Percentiles rank a stretch among this genome's conserved stretches.
phyloP scores from a whole-genome alignment of 1,140 invertebrate genomes.

The Limonius californicus region DNA sequence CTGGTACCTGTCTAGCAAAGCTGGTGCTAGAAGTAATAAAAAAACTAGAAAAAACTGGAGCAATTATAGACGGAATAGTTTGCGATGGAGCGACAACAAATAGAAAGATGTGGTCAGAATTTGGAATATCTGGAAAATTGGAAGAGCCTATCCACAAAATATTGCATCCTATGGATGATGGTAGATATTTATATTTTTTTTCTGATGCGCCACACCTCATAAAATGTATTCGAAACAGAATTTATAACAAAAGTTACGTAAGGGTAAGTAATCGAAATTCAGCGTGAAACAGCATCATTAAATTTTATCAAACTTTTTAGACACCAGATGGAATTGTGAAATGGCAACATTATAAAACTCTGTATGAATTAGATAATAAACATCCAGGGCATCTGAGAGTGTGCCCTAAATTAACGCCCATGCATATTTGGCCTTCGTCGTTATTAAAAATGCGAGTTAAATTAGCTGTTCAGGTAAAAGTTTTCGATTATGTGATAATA shows the following conservation, averaged over 20 bases:
- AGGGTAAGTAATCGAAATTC: not conserved
- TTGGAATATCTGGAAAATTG: not conserved
- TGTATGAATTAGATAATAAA: not conserved
- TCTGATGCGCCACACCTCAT: too few relatives aligned
- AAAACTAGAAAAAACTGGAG: not conserved
- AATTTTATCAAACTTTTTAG: not conserved
- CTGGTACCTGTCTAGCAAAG: not conserved
- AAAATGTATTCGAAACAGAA: not conserved
- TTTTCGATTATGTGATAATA: conserved; percentile 21
- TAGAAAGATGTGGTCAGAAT: not conserved
- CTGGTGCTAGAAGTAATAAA: not conserved
- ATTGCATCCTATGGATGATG: not conserved
- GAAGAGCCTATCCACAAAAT: not conserved
- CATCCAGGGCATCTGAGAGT: not conserved
- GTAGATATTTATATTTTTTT: not conserved
- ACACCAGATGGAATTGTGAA: not conserved
- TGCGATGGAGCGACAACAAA: not conserved
- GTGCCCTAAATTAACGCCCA: not conserved
- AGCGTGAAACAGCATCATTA: not conserved
- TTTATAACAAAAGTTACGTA: not conserved
- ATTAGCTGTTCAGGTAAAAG: not conserved
- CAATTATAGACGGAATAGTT: not conserved
- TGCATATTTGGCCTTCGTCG: not conserved
- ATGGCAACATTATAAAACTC: not conserved
- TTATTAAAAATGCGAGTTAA: not conserved